Conservation (phyloP, 2,113 vertebrate genomes). For the Nesogale talazaci region DNA sequence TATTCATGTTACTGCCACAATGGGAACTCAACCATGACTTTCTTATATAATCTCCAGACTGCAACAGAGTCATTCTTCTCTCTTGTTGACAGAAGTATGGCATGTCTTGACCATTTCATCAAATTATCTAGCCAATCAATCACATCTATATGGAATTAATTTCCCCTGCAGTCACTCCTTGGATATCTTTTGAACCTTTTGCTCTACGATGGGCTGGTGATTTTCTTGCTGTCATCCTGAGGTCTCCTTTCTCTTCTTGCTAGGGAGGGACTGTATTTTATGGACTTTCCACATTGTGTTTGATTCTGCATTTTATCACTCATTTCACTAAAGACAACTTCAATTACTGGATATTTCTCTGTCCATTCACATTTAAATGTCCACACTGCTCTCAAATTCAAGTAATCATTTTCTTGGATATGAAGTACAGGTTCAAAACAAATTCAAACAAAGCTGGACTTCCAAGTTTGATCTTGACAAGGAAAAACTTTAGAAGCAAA, state of each 20-base stretch:
- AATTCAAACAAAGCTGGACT: not conserved
- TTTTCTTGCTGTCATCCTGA: not conserved
- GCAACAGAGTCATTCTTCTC: not conserved
- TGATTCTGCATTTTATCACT: not conserved
- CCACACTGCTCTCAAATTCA: not conserved
- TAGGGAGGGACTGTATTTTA: not conserved
- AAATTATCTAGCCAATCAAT: not conserved
- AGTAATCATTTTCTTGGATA: not conserved
- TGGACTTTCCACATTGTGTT: not conserved
- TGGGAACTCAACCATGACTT: conserved; percentile 34
- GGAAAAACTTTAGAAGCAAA: not conserved
- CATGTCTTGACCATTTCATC: not conserved
- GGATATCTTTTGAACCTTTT: not conserved
- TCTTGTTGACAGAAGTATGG: not conserved
- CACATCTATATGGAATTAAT: not conserved
- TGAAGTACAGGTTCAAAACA: no score
- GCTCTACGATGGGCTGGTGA: not conserved
- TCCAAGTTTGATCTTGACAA: not conserved
- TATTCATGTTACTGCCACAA: conserved; percentile 21
- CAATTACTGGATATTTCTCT: not conserved
- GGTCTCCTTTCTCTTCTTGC: not conserved
- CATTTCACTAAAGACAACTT: conserved; percentile 25
- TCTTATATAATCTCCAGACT: not conserved
- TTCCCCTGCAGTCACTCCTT: not conserved
- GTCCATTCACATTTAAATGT: not conserved